Percentiles rank a stretch among this genome's conserved stretches.
phyloP scores from a whole-genome alignment of 2,797 vertebrate genomes.

The Zenarchopterus dispar region DNA sequence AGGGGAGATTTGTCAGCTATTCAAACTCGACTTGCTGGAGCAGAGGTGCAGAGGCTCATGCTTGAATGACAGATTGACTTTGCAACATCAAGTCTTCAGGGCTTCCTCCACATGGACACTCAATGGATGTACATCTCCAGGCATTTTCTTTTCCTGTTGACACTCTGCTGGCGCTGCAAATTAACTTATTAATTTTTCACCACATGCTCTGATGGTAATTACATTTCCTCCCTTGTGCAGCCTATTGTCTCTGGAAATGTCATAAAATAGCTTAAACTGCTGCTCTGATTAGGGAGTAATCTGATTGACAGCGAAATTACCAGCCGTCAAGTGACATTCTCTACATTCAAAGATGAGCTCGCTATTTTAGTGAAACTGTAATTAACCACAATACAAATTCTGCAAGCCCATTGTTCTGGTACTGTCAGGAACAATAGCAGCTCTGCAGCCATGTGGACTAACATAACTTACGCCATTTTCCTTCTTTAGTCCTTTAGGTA shows the following conservation, averaged over 20 bases:
- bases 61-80: conserved; percentile 65
- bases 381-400: conserved; percentile 68
- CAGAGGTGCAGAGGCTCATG: conserved; percentile 45
- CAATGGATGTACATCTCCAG: conserved; percentile 57
- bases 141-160: conserved; percentile 62
- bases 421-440: conserved; percentile 51
- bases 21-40: conserved; percentile 55
- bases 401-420: conserved; percentile 55
- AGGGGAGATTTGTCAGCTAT: conserved; percentile 68
- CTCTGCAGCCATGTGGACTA: conserved; percentile 42
- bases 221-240: conserved; percentile 76
- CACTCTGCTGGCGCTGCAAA: conserved; percentile 75
- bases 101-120: conserved; percentile 55
- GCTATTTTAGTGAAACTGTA: conserved; percentile 63
- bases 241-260: conserved; percentile 80
- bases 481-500: conserved; percentile 9
- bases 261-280: conserved; percentile 78
- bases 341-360: conserved; percentile 68
- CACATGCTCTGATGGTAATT: conserved; percentile 80
- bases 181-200: conserved; percentile 81
- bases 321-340: conserved; percentile 71
- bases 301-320: conserved; percentile 80
- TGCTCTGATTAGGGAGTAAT: conserved; percentile 75
- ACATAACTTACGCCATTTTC: conserved; percentile 15
- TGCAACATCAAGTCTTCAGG: conserved; percentile 53